Evolutionary conservation across 2,797 vertebrate species (phyloP), one percentile per base, ranked within the genome.

Genomic region (Diplodus puntazzo): DNA sequence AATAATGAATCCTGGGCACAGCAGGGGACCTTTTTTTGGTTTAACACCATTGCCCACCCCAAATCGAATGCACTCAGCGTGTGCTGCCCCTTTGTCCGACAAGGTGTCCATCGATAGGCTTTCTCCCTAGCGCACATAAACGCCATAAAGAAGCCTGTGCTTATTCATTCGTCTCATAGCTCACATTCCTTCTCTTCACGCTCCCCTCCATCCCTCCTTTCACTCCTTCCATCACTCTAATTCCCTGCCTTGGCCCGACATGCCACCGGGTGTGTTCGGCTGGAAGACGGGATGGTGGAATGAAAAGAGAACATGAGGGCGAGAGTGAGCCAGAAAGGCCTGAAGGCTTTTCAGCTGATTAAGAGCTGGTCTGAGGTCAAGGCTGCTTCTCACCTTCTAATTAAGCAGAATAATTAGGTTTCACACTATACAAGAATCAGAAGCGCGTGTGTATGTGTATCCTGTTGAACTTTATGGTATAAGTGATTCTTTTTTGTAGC

Each of bases 61-160:
- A 88, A 89, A 92, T 90, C 83, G 87, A 93, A 88, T 81, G 76
- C 85, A 85, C 86, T 90, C 83, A 82, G 83, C 63, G 49, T 87
- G 83, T 54, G 65, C 86, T 55, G 81, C 39, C 79, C 78, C 80
- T 91, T 88, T 90, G 84, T 90, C 88, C 68, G 27, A 83, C 88
- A 81, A 75, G 87, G 77, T 80, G 84, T 86, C 80, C 21, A 62
- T 84, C 79, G 60, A 90, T 79, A 69, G 82, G 64, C 81, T 85
- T 75, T 83, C 73, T 87, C 79, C 76, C 81, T 72, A 0, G 14
- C 27, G 62, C 80, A 63, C 78, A 80, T 72, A 77, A 75, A 79
- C 18, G 80, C 84, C 83, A 84, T 89, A 88, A 93, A 87, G 75
- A 84, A 83, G 69, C 63, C 23, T 0, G 76, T 65, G 85, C 82